Base-by-base conservation (phyloP, 2,113 vertebrate genomes). In the Dromas ardeola region DNA sequence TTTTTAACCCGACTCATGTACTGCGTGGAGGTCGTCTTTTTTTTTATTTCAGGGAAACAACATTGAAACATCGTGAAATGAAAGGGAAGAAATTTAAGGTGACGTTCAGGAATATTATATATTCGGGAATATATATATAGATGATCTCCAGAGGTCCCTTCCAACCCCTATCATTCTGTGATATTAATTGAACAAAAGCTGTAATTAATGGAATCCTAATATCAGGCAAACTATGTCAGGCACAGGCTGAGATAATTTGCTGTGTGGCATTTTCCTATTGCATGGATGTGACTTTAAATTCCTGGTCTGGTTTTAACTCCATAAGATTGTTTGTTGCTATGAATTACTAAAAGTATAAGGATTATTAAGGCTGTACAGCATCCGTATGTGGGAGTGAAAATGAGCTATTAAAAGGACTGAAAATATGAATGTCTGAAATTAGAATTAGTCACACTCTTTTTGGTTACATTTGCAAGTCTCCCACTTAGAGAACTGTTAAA, bases 351-450 rank as follows among this genome's bases (percentile, higher is more conserved):
- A 92, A 13, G 3, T 43, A 27, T 22, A 71, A 86, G 55, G 47
- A 21, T 55, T 85, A 45, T 63, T 65, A 30, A 81, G 40, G 30
- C 66, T 47, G 22, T 72, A 42, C 11, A 76, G 67, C 15, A 12
- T 91, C 79, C 26, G 5, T 58, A 53, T 74, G 86, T 90, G 47
- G 72, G 93, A 86, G 63, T 83, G 88, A 81, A 90, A 81, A 84
- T 16, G 47, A 88, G 69, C 81, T 80, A 76, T 77, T 93, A 45
- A 76, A 95, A 69, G 17, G 45, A 67, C 15, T 34, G 45, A 69
- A 80, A 88, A 87, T 71, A 93, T 9, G 38, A 63, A 78, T 89
- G 83, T 71, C 72, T 95, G 91, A 86, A 91, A 74, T 88, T 11
- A 83, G 65, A 89, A 69, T 93, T 93, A 81, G 65, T 94, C 80